Conservation (phyloP, 2,888 invertebrate species). For the Euzetes globulus region DNA sequence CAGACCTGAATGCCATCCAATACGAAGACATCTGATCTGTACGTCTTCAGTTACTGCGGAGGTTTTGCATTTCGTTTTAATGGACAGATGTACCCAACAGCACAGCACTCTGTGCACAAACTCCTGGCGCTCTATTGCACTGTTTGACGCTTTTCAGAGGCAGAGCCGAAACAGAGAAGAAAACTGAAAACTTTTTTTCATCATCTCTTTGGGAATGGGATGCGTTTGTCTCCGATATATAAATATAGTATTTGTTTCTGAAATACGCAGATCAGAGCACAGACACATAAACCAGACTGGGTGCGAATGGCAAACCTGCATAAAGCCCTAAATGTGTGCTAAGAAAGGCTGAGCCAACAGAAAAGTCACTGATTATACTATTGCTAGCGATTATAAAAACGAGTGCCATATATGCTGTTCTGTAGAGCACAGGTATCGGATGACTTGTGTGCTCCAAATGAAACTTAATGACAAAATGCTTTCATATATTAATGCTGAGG, state of each 20-base stretch:
- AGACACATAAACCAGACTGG: too few relatives aligned
- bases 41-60: constrained; percentile 13
- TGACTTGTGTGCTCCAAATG: constrained; percentile 17
- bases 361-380: not conserved
- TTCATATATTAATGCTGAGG: not conserved
- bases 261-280: not conserved
- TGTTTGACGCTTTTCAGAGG: not conserved
- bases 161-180: not conserved
- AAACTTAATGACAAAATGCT: constrained; percentile 25
- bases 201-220: not conserved
- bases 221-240: not conserved
- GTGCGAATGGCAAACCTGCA: too few relatives aligned
- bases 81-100: constrained; percentile 17
- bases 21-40: constrained; percentile 7
- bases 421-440: not conserved
- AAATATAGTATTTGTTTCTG: constrained; percentile 9
- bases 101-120: not conserved
- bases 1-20: constrained; percentile 12
- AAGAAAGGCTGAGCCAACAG: not conserved
- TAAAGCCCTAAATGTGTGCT: not conserved
- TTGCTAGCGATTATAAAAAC: constrained; percentile 19
- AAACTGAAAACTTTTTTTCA: constrained; percentile 16
- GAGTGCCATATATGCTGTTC: not conserved
- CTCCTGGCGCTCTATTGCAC: not conserved
- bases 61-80: constrained; percentile 28